Evolutionary conservation across 2,113 vertebrate species (phyloP), one percentile per base, ranked within the genome.

Genomic region (Symphodus melops): DNA sequence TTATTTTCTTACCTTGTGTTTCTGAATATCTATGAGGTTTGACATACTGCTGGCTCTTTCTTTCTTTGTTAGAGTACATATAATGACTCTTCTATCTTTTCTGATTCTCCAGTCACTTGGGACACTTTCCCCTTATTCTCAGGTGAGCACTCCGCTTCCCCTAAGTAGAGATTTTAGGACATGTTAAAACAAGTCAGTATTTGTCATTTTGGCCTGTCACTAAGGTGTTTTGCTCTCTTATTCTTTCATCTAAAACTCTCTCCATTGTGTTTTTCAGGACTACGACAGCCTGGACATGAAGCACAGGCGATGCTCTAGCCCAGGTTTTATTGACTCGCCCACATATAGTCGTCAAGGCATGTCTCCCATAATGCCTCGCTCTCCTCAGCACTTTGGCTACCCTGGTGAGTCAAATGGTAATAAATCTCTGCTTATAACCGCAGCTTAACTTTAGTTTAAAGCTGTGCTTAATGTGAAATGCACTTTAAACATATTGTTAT

Each of bases 311-410:
- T 96, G 96, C 69, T 98, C 96, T 89, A 99, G 96, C 92, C 97
- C 97, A 0, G 96, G 97, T 48, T 98, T 96, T 87, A 98, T 99
- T 3, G 97, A 98, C 91, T 97, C 97, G 0, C 97, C 97, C 16
- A 94, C 94, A 11, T 97, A 94, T 86, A 95, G 96, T 84, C 96
- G 96, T 37, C 97, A 96, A 79, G 96, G 97, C 93, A 95, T 97
- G 94, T 99, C 98, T 37, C 97, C 97, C 86, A 95, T 96, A 86
- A 95, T 96, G 87, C 96, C 96, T 49, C 95, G 95, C 75, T 98
- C 97, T 9, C 96, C 98, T 0, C 97, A 98, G 89, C 96, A 96
- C 79, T 98, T 96, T 80, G 97, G 95, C 86, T 96, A 96, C 91
- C 95, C 96, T 70, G 98, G 98, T 99, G 93, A 94, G 93, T 91